phyloP scores from a whole-genome alignment of 2,888 invertebrate species.

The Tricholauxania praeusta region DNA sequence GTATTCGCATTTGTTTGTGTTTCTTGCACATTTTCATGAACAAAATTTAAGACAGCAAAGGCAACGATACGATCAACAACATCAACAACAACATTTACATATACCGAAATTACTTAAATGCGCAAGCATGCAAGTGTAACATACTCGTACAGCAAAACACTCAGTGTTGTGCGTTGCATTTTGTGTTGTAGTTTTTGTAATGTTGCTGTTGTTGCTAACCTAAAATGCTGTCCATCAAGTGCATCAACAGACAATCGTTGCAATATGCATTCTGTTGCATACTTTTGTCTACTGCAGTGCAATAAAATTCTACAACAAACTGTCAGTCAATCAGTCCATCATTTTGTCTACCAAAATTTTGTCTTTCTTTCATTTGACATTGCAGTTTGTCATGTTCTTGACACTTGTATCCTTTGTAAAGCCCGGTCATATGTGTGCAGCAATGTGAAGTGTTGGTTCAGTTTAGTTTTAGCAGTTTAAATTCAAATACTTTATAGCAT shows the following conservation, averaged over 20 bases:
- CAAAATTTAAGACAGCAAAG: constrained; percentile 2
- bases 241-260: constrained; percentile 12
- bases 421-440: no score
- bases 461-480: no score
- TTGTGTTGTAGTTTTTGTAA: not conserved
- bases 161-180: no score
- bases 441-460: no score
- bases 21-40: no score
- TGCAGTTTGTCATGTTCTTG: no score
- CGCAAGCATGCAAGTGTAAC: constrained; percentile 11
- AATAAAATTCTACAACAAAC: constrained; percentile 24
- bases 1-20: not conserved
- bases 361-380: no score
- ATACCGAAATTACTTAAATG: not conserved
- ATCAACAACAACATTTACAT: not conserved
- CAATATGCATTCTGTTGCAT: constrained; percentile 13
- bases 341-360: not conserved
- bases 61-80: constrained; percentile 18
- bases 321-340: constrained; percentile 19
- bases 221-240: constrained; percentile 11
- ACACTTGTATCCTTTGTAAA: no score
- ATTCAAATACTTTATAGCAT: no score
- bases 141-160: not conserved
- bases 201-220: not conserved
- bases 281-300: constrained; percentile 16